Evolutionary conservation across 2,113 vertebrate species (phyloP).

Genomic region (Physeter macrocephalus): DNA sequence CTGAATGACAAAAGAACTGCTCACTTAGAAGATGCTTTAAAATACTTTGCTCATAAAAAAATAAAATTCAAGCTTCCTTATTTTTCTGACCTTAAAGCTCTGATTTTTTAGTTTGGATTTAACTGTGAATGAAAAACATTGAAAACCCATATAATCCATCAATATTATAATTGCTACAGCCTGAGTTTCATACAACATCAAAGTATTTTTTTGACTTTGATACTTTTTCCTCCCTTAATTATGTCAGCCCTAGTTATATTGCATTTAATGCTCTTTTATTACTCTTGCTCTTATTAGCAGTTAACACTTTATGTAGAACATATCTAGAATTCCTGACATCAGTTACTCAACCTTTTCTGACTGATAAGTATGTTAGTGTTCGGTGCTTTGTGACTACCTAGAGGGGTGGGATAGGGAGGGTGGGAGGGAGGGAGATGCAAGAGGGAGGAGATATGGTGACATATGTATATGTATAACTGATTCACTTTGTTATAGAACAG

Average conservation of each 20-base stretch:
- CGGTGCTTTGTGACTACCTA: too few species aligned
- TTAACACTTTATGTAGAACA: constrained; percentile 29
- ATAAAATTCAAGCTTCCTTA: constrained; percentile 72
- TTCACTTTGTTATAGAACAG: too few species aligned
- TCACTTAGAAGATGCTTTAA: constrained; percentile 77
- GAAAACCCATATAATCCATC: constrained; percentile 78
- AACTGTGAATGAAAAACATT: constrained; percentile 78
- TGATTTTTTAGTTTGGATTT: constrained; percentile 80
- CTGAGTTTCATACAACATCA: constrained; percentile 72
- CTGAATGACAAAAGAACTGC: constrained; percentile 82
- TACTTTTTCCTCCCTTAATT: constrained; percentile 67
- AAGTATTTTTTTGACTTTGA: constrained; percentile 67
- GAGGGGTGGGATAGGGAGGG: too few species aligned
- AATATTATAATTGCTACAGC: constrained; percentile 79
- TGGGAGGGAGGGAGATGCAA: too few species aligned
- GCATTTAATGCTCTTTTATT: constrained; percentile 55
- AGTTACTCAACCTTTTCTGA: constrained; percentile 11
- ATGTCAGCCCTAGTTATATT: constrained; percentile 57
- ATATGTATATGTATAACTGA: too few species aligned
- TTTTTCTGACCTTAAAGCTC: constrained; percentile 76
- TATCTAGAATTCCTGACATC: not conserved
- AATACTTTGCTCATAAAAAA: constrained; percentile 76
- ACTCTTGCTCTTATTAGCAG: constrained; percentile 42
- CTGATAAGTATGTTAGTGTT: not conserved
- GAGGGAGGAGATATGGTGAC: too few species aligned